Evolutionary conservation across 37 sponge, comb jelly and placozoan genomes (phyloP), one percentile per base, ranked within the genome.

Genomic region (Crambe crambe): DNA sequence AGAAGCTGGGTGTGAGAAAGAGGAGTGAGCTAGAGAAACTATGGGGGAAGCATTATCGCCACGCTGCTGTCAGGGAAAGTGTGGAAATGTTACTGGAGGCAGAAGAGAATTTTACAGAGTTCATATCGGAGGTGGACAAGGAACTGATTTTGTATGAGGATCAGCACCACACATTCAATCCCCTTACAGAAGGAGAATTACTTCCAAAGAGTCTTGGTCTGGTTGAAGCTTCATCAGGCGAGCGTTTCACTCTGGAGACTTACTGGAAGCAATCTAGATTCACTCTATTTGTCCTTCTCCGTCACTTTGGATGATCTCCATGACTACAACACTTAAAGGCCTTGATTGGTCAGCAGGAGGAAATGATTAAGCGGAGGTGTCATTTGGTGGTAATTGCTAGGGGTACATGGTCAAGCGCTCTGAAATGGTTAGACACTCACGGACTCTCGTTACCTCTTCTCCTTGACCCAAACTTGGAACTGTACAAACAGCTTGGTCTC

Each of bases 241-340:
- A 57, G 8, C 32, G 8, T 4, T 2, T n/a, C 3, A 1, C 25
- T 1, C 60, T 84, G 3, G 58, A 20, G 29, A 42, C 18, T 42
- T 70, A 43, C 44, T 76, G 59, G 71, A 51, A 69, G 22, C 10
- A 25, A n/a, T 84, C 85, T 21, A 72, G n/a, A 1, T 78, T 65
- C 74, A 85, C 86, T 30, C 66, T 89, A 26, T 73, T 84, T 18
- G 70, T 89, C 4, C 64, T 89, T 25, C 63, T 84, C 23, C 62
- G 85, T 22, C 90, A 89, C 44, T 79, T 80, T 68, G 85, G 80
- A 41, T 89, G 90, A 89, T 43, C 66, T 37, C 90, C 90, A 4
- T 89, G 90, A 89, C 31, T 66, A 64, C 38, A 40, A 18, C 90
- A 89, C 83, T 8, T 89, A 0, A 26, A 34, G 56, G 75, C 31